A percentile compares a stretch with the other conserved stretches of the same genome.
phyloP scores from a whole-genome alignment of 2,888 invertebrate genomes.

The Notocelia uddmanniana region DNA sequence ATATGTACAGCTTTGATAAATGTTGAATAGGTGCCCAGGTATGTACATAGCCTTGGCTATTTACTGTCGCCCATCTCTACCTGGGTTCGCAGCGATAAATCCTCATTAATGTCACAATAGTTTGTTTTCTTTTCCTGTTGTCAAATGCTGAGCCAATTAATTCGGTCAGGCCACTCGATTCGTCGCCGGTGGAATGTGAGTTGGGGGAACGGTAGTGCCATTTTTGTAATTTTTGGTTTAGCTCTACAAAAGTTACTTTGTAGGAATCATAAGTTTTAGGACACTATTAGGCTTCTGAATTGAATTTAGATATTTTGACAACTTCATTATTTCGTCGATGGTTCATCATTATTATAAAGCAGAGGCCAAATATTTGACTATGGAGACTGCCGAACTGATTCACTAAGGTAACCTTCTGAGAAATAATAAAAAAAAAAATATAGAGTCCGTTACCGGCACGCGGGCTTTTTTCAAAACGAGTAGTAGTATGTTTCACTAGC shows the following conservation, averaged over 20 bases:
- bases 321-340: background rate
- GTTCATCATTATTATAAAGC: background rate
- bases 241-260: slow-evolving; percentile 3
- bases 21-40: background rate
- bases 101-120: slow-evolving; percentile 62
- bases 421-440: no score
- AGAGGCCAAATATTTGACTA: no score
- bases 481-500: no score
- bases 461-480: no score
- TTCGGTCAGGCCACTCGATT: slow-evolving; percentile 64
- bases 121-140: slow-evolving; percentile 60
- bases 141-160: slow-evolving; percentile 66
- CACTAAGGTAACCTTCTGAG: no score
- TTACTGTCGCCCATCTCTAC: slow-evolving; percentile 23
- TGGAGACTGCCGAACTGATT: no score
- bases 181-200: slow-evolving; percentile 63
- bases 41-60: slow-evolving; percentile 17
- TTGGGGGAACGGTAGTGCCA: slow-evolving; percentile 28
- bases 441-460: no score
- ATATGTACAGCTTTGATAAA: background rate
- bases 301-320: background rate
- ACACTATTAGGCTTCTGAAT: background rate
- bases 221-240: slow-evolving; percentile 32
- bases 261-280: background rate
- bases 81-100: slow-evolving; percentile 55